Conservation (phyloP, 1,140 invertebrate genomes). For the Ostrea edulis region DNA sequence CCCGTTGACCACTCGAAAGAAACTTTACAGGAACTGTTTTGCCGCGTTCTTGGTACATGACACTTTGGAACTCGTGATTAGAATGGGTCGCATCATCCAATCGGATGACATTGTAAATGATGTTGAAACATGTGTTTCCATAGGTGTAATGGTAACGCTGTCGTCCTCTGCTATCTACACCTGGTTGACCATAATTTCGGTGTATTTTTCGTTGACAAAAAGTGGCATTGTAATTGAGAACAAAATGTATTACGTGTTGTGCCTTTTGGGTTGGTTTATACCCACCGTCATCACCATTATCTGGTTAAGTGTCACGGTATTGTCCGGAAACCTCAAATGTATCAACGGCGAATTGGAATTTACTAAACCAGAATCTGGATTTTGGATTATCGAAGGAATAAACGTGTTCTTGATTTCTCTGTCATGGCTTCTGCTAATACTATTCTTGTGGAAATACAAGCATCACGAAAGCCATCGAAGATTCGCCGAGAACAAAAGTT, state of each 20-base stretch:
- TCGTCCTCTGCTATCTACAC: conserved; percentile 52
- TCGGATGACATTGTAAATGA: conserved; percentile 49
- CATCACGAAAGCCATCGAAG: conserved; percentile 44
- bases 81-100: conserved; percentile 46
- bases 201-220: conserved; percentile 50
- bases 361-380: conserved; percentile 47
- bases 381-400: conserved; percentile 55
- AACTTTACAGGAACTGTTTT: conserved; percentile 54
- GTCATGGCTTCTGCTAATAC: conserved; percentile 48
- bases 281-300: conserved; percentile 56
- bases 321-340: conserved; percentile 52
- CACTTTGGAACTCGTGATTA: conserved; percentile 49
- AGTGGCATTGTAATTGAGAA: conserved; percentile 53
- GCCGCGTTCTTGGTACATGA: conserved; percentile 57
- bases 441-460: conserved; percentile 53
- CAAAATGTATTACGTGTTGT: conserved; percentile 55
- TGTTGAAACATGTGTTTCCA: conserved; percentile 51
- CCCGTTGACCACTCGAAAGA: conserved; percentile 44
- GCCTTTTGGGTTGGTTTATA: conserved; percentile 55
- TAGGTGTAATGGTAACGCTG: conserved; percentile 51
- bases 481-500: conserved; percentile 52
- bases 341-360: conserved; percentile 56
- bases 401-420: conserved; percentile 44
- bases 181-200: conserved; percentile 51
- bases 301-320: conserved; percentile 55